phyloP scores from a whole-genome alignment of 37 sponge, comb jelly and placozoan genomes.

The Aplysina aerophoba region DNA sequence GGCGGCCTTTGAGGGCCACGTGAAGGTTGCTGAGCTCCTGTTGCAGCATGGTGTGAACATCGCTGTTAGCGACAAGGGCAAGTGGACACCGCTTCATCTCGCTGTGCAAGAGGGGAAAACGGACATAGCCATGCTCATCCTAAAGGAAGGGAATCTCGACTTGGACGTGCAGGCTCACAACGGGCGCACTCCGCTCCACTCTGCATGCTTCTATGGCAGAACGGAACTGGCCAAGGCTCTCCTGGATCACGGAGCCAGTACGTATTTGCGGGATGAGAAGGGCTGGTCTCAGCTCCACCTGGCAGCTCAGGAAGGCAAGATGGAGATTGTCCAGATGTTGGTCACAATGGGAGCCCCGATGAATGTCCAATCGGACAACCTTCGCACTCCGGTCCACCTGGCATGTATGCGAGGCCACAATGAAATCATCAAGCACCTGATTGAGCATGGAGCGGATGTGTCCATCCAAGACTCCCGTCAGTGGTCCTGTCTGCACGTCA shows the following conservation, averaged over 20 bases:
- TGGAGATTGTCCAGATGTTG: slow-evolving; percentile 62
- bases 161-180: slow-evolving; percentile 71
- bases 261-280: slow-evolving; percentile 68
- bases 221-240: slow-evolving; percentile 54
- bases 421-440: slow-evolving; percentile 57
- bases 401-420: slow-evolving; percentile 79
- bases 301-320: slow-evolving; percentile 69
- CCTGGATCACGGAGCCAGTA: slow-evolving; percentile 50
- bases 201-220: slow-evolving; percentile 68
- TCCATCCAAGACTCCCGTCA: slow-evolving; percentile 64
- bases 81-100: slow-evolving; percentile 81
- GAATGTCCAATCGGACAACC: slow-evolving; percentile 74
- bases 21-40: slow-evolving; percentile 55
- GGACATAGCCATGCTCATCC: slow-evolving; percentile 51
- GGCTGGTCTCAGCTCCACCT: slow-evolving; percentile 87
- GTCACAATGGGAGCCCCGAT: slow-evolving; percentile 54
- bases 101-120: slow-evolving; percentile 82
- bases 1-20: slow-evolving; percentile 81
- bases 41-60: slow-evolving; percentile 51
- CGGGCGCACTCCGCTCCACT: slow-evolving; percentile 77
- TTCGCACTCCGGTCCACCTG: slow-evolving; percentile 67
- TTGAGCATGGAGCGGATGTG: slow-evolving; percentile 48
- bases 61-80: slow-evolving; percentile 73
- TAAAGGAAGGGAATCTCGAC: slow-evolving; percentile 30
- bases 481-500: slow-evolving; percentile 76